Evolutionary conservation across 2,888 invertebrate species (phyloP).

Genomic region (Eristalis tenax): DNA sequence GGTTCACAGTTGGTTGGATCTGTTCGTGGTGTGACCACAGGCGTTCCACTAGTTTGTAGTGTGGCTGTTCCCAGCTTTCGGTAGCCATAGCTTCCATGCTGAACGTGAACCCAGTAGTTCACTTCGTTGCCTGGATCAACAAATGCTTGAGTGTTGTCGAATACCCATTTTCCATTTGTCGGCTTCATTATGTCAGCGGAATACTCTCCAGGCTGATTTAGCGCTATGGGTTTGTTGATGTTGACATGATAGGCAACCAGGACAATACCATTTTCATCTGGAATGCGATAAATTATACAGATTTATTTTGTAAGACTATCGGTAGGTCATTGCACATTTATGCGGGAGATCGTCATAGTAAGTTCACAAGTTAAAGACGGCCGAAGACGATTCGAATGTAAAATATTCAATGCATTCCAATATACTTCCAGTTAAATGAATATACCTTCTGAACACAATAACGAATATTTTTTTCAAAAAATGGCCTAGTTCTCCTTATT

Average conservation of each 20-base stretch:
- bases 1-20: slow-evolving; percentile 20
- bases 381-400: too few relatives aligned
- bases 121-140: slow-evolving; percentile 84
- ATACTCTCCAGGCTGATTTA: slow-evolving; percentile 83
- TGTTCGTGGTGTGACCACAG: not conserved
- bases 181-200: slow-evolving; percentile 81
- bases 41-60: not conserved
- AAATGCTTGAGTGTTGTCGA: slow-evolving; percentile 81
- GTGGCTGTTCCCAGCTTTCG: not conserved
- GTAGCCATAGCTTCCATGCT: slow-evolving; percentile 12
- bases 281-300: not conserved
- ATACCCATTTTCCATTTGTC: slow-evolving; percentile 82
- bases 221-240: slow-evolving; percentile 83
- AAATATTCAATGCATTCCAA: too few relatives aligned
- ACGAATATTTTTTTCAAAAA: too few relatives aligned
- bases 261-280: slow-evolving; percentile 79
- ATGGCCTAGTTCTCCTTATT: too few relatives aligned
- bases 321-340: not conserved
- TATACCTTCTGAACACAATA: too few relatives aligned
- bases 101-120: slow-evolving; percentile 84
- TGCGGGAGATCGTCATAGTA: too few relatives aligned
- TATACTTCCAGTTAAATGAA: too few relatives aligned
- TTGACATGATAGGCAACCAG: slow-evolving; percentile 86
- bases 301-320: not conserved
- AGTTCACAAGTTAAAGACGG: too few relatives aligned